Evolutionary conservation across 2,888 invertebrate species (phyloP), one percentile per base, ranked within the genome.

Genomic region (Tromatobia lineatoria): DNA sequence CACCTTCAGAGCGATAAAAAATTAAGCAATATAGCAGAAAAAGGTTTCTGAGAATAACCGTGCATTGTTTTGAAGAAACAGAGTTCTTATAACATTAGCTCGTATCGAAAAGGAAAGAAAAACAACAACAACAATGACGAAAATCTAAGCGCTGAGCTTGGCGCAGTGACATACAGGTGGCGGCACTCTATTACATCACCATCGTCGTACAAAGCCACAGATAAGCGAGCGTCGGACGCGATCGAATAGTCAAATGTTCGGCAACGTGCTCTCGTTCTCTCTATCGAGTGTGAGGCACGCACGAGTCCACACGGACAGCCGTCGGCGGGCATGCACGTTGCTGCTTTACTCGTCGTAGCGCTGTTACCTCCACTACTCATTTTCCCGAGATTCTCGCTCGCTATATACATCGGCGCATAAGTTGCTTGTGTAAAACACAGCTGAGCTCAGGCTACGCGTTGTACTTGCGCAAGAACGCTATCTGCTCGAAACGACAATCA

Each of bases 161-260:
- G 67, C n/a, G 57, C 69, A 42, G 57, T 74, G 50, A n/a, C 45
- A 74, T 83, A 82, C 89, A 91, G 91, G 88, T 91, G 90, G 90
- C 90, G 88, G 89, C 90, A 91, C 87, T 18, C 74, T 78, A 82
- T 79, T 59, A 71, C 76, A 66, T 42, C 59, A 45, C 20, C 69
- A 45, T 59, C n/a, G 13, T 42, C 7, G 15, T 13, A 70, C 66
- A 18, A 66, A 57, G 59, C 13, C 47, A 50, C 20, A 59, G 45
- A 29, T 66, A 59, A 67, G 67, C 73, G 47, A 69, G 61, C 54
- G 69, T 61, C 61, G 70, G 38, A 69, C 73, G 61, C 75, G 82
- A 64, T 79, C 79, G 54, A 79, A 77, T 73, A 75, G 82, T 79
- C 74, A 64, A 82, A 82, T 78, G 78, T 74, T 82, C 45, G 54